Conservation (phyloP, 2,113 vertebrate genomes). For the Thalassoma bifasciatum region DNA sequence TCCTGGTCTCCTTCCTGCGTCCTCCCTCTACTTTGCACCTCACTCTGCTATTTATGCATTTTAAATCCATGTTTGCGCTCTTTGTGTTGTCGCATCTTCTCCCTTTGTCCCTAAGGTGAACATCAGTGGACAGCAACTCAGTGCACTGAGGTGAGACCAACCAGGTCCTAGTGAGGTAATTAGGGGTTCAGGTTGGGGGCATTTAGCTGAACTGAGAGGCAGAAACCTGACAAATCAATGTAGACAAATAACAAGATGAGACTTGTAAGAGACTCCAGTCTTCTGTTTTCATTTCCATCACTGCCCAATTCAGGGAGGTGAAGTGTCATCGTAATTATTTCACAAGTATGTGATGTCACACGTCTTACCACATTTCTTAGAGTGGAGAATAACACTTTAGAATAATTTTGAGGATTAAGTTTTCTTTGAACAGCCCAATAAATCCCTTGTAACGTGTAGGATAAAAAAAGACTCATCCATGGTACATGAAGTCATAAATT, state of each 20-base stretch:
- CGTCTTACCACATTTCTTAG: no score
- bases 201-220: conserved; percentile 71
- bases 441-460: no score
- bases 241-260: conserved; percentile 72
- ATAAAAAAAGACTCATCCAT: no score
- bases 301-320: no score
- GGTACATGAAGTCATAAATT: no score
- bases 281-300: conserved; percentile 55
- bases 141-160: conserved; percentile 52
- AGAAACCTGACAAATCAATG: conserved; percentile 79
- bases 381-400: no score
- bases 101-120: conserved; percentile 7
- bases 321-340: no score
- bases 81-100: conserved; percentile 2
- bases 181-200: conserved; percentile 63
- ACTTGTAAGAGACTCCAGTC: conserved; percentile 76
- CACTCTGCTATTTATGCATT: conserved; percentile 35
- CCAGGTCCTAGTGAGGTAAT: conserved; percentile 78
- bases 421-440: no score
- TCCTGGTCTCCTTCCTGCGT: conserved; percentile 32
- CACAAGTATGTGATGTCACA: no score
- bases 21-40: conserved; percentile 38
- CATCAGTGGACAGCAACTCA: conserved; percentile 52
- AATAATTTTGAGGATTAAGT: no score
- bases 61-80: conserved; percentile 35